A percentile compares a stretch with the other conserved stretches of the same genome.
These are phyloP conservation scores for Chelon labrosus DNA, from an alignment of 2,797 vertebrate genomes.

Conservation along the genomic window DNA sequence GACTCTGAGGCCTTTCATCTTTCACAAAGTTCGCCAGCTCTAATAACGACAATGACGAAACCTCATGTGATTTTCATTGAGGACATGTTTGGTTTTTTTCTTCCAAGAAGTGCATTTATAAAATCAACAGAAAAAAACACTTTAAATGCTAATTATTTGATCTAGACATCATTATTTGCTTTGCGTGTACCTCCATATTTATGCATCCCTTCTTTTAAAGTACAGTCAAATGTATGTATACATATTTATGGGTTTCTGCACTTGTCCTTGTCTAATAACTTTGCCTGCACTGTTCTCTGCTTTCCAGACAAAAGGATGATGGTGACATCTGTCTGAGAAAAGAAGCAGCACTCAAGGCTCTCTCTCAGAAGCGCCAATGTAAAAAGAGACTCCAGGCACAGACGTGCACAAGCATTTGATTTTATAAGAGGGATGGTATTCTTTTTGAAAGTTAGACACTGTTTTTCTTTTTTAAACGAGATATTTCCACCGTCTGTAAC, in stretches of 20 bases:
- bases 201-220: not conserved
- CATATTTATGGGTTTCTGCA: not conserved
- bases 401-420: not conserved
- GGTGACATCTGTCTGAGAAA: not conserved
- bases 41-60: conserved; percentile 22
- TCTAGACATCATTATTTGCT: conserved; percentile 1
- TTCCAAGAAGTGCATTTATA: not conserved
- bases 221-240: not conserved
- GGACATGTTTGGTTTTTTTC: not conserved
- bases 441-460: not conserved
- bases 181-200: not conserved
- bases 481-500: not conserved
- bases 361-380: too few species aligned
- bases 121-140: not conserved
- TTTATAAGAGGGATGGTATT: not conserved
- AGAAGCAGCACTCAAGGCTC: not conserved
- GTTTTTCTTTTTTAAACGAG: too few species aligned
- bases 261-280: not conserved
- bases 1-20: conserved; percentile 49
- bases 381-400: not conserved
- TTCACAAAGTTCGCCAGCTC: conserved; percentile 26
- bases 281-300: not conserved
- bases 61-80: not conserved
- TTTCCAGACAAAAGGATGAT: not conserved
- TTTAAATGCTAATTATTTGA: not conserved